These are phyloP conservation scores for Papilio gigon DNA, from an alignment of 2,888 invertebrate genomes.

Conservation along the genomic window DNA sequence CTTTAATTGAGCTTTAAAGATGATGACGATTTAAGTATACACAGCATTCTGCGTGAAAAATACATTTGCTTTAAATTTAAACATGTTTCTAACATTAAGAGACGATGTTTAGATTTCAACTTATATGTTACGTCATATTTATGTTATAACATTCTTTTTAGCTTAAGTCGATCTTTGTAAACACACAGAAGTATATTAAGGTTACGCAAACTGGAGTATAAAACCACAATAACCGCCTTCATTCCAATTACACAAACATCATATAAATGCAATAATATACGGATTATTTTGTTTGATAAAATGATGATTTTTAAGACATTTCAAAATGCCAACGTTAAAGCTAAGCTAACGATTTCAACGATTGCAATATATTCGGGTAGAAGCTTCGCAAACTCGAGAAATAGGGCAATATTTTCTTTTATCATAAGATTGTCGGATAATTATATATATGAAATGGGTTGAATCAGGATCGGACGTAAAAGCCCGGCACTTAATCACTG, in stretches of 20 bases:
- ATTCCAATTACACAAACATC: not conserved
- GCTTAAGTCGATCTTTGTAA: not conserved
- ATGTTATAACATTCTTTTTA: not conserved
- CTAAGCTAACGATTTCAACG: not conserved
- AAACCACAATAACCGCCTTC: conserved; percentile 37
- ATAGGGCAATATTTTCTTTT: too few relatives aligned
- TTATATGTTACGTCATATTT: too few relatives aligned
- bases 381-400: too few relatives aligned
- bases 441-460: too few relatives aligned
- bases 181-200: conserved; percentile 2
- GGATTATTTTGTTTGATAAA: not conserved
- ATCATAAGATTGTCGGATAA: too few relatives aligned
- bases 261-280: not conserved
- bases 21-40: too few relatives aligned
- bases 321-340: not conserved
- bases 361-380: too few relatives aligned
- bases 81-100: not conserved
- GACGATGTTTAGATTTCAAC: not conserved
- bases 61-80: too few relatives aligned
- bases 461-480: too few relatives aligned
- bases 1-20: too few relatives aligned
- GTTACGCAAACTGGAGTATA: conserved; percentile 30
- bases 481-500: too few relatives aligned
- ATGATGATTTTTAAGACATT: not conserved
- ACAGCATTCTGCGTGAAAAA: too few relatives aligned